Evolutionary conservation across 2,113 vertebrate species (phyloP), one percentile per base, ranked within the genome.

Genomic region (Tautogolabrus adspersus): DNA sequence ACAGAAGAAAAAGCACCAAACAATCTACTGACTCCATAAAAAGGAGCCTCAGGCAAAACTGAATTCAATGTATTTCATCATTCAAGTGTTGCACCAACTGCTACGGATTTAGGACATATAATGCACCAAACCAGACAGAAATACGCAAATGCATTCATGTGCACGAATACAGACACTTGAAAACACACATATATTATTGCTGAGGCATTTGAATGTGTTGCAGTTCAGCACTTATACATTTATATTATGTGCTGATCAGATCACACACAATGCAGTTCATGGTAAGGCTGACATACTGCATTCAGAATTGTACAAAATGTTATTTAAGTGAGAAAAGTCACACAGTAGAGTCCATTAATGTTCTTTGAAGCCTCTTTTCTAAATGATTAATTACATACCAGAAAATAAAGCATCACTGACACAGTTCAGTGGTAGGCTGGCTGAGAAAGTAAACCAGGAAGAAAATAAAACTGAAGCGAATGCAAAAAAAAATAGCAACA

Each of bases 51-150:
- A 46, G 61, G 76, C 26, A 6, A 64, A 23, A 54, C 46, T 44
- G 37, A 30, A 22, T 63, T 75, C 38, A 21, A 23, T 80, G 74
- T 49, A 52, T 83, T 82, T 80, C 58, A 65, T 78, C 74, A 61
- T 64, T 34, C 10, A 3, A 42, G 63, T 60, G 68, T 44, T 77
- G 54, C 49, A 66, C 12, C 22, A 65, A 26, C 59, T 88, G 64
- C 79, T 63, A 57, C 65, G 54, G 38, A 83, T 84, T 74, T 74
- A 60, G 72, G 61, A 64, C 38, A 58, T 23, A 37, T 21, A 44
- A 37, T 80, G 54, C 49, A 69, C 49, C 63, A 81, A 60, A 44
- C 18, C 8, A 22, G n/a, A 7, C 47, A 46, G 21, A 67, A 64
- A 34, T 58, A 51, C 51, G 23, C 26, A 83, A 10, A 73, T 38